Percentiles rank a stretch among this genome's conserved stretches.
phyloP scores from a whole-genome alignment of 2,113 vertebrate species.

The Phyllostomus hastatus region DNA sequence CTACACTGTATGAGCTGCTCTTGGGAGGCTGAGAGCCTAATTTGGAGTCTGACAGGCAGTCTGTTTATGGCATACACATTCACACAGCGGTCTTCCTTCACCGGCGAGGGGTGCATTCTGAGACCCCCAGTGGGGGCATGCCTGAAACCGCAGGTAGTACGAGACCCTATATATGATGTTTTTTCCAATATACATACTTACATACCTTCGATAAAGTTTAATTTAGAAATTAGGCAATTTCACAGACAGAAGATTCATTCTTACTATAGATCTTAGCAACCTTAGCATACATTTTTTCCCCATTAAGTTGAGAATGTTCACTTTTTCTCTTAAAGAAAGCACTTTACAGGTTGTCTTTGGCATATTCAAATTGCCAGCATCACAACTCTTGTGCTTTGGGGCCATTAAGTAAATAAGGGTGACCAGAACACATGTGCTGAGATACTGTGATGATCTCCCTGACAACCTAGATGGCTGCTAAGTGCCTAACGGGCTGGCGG shows the following conservation, averaged over 20 bases:
- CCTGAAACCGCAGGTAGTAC: neutral
- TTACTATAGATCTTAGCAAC: neutral
- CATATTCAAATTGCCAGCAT: too few species aligned
- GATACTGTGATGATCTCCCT: neutral
- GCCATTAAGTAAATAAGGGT: neutral
- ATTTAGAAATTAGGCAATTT: neutral
- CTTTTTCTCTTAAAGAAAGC: neutral
- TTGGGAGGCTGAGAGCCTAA: neutral
- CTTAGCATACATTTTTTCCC: neutral
- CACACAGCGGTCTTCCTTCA: neutral
- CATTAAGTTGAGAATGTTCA: neutral
- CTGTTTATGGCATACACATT: too few species aligned
- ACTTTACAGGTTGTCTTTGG: neutral
- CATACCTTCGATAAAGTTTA: neutral
- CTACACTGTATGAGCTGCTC: neutral
- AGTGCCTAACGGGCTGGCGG: neutral
- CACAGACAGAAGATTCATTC: neutral
- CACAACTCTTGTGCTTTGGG: neutral
- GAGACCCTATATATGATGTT: neutral
- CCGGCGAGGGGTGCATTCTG: neutral
- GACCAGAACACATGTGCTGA: neutral
- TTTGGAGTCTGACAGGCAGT: neutral
- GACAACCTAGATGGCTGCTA: too few species aligned
- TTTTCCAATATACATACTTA: neutral
- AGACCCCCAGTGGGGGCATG: neutral